phyloP scores from a whole-genome alignment of 1,140 invertebrate genomes.

The Bombyx mandarina region DNA sequence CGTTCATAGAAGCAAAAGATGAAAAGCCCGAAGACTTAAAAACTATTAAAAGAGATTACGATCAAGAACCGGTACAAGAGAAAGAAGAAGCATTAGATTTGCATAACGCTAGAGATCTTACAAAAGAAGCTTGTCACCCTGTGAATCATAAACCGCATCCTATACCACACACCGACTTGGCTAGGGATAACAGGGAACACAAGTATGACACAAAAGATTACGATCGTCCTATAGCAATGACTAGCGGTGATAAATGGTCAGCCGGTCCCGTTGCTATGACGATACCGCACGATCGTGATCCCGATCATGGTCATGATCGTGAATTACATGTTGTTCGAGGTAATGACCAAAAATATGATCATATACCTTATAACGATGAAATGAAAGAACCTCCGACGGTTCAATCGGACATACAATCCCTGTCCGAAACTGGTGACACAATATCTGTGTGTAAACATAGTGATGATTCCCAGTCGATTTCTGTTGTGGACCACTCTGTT shows the following conservation, averaged over 20 bases:
- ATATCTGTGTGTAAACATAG: slow-evolving; percentile 58
- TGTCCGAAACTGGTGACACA: slow-evolving; percentile 48
- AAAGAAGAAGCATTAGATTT: slow-evolving; percentile 9
- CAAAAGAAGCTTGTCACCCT: slow-evolving; percentile 11
- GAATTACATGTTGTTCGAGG: slow-evolving; percentile 7
- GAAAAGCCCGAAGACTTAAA: slow-evolving; percentile 11
- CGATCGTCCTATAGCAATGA: slow-evolving; percentile 22
- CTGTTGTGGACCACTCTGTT: slow-evolving; percentile 50
- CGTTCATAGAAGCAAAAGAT: slow-evolving; percentile 25
- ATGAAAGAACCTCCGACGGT: slow-evolving; percentile 35
- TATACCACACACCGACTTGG: slow-evolving; percentile 9
- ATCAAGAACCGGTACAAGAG: neutral
- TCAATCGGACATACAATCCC: slow-evolving; percentile 41
- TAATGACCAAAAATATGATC: slow-evolving; percentile 38
- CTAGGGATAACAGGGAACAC: slow-evolving; percentile 12
- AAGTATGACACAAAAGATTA: slow-evolving; percentile 16
- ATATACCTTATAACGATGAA: slow-evolving; percentile 35
- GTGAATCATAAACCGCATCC: slow-evolving; percentile 15
- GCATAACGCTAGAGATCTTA: slow-evolving; percentile 4
- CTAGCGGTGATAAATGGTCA: slow-evolving; percentile 40
- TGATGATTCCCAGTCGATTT: slow-evolving; percentile 57
- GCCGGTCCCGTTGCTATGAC: slow-evolving; percentile 16
- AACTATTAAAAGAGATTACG: neutral
- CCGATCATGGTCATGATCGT: slow-evolving; percentile 17
- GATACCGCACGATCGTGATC: slow-evolving; percentile 11